phyloP scores from a whole-genome alignment of 2,113 vertebrate species.

The Indicator maculatus region DNA sequence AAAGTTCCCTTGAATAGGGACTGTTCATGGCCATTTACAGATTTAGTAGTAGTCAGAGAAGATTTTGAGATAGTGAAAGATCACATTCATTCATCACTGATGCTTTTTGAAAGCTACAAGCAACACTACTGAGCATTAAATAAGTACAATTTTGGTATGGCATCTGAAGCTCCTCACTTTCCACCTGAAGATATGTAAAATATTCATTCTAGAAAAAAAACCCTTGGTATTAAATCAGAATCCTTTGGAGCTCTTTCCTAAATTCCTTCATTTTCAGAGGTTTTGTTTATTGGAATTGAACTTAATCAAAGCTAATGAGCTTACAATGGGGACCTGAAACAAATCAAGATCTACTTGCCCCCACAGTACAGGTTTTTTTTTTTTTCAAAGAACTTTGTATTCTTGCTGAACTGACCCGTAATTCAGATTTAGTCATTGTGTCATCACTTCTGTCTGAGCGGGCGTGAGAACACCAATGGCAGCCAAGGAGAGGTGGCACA shows the following conservation, averaged over 20 bases:
- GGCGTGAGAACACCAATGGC: conserved; percentile 22
- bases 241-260: neutral
- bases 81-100: neutral
- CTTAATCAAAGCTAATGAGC: neutral
- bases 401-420: neutral
- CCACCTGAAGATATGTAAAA: neutral
- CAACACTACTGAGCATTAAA: neutral
- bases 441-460: neutral
- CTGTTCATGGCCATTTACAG: neutral
- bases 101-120: neutral
- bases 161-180: neutral
- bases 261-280: neutral
- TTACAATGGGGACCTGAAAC: neutral
- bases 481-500: conserved; percentile 26
- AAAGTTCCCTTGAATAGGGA: neutral
- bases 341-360: neutral
- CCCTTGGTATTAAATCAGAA: neutral
- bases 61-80: neutral
- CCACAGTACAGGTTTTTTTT: neutral
- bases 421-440: conserved; percentile 12
- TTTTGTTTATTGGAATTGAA: neutral
- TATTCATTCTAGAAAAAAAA: neutral
- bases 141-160: neutral
- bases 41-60: neutral
- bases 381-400: neutral